phyloP scores from a whole-genome alignment of 1,140 invertebrate species.

The Bilobella aurantiaca region DNA sequence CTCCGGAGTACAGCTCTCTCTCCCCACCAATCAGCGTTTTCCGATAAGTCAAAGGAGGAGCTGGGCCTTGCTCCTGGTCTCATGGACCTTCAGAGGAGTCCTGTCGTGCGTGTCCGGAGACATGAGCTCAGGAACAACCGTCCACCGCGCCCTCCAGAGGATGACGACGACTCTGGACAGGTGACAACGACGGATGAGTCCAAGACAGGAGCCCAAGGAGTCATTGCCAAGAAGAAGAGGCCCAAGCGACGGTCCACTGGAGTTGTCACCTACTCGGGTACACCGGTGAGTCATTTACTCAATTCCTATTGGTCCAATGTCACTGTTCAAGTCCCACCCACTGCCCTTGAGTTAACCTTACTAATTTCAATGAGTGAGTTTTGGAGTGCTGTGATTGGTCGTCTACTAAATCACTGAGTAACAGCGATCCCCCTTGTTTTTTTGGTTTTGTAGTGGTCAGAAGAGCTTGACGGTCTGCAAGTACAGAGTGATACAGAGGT shows the following conservation, averaged over 20 bases:
- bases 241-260: slow-evolving; percentile 41
- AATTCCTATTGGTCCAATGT: neutral
- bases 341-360: too few relatives aligned
- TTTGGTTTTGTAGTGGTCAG: slow-evolving; percentile 21
- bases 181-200: too few relatives aligned
- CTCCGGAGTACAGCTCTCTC: slow-evolving; percentile 19
- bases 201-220: slow-evolving; percentile 35
- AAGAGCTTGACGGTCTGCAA: slow-evolving; percentile 23
- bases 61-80: too few relatives aligned
- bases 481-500: slow-evolving; percentile 32
- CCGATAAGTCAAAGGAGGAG: too few relatives aligned
- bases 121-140: neutral
- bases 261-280: slow-evolving; percentile 30
- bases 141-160: slow-evolving; percentile 34
- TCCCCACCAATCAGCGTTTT: too few relatives aligned
- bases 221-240: slow-evolving; percentile 38
- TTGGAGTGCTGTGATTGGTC: too few relatives aligned
- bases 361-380: too few relatives aligned
- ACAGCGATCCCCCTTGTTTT: slow-evolving; percentile 1
- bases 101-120: slow-evolving; percentile 11
- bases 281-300: slow-evolving; percentile 23
- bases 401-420: too few relatives aligned
- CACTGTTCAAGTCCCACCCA: neutral
- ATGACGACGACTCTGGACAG: slow-evolving; percentile 35
- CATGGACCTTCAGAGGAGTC: slow-evolving; percentile 28